Percentiles rank a stretch among this genome's conserved stretches.
Evolutionary conservation across 2,797 vertebrate genomes (phyloP).

Genomic region (Rhodeus uyekii): DNA sequence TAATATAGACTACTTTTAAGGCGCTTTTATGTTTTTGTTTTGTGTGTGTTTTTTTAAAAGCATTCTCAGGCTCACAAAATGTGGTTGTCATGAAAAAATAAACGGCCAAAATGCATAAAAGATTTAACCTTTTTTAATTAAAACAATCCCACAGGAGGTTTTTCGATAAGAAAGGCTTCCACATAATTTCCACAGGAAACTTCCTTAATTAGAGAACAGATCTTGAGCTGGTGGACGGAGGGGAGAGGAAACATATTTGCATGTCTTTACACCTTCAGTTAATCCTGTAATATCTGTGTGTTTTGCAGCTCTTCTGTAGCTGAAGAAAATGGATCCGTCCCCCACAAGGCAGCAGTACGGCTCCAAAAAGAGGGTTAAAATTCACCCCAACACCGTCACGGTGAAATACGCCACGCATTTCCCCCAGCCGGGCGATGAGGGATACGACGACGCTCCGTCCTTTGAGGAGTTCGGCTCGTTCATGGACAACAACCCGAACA

Average conservation of each 20-base stretch:
- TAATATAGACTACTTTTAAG: background rate
- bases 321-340: conserved; percentile 83
- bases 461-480: conserved; percentile 88
- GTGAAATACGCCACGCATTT: conserved; percentile 96
- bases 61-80: too few relatives aligned
- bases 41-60: too few relatives aligned
- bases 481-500: conserved; percentile 86
- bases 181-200: too few relatives aligned
- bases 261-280: background rate
- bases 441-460: conserved; percentile 86
- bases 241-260: background rate
- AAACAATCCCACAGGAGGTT: too few relatives aligned
- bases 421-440: conserved; percentile 93
- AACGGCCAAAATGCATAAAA: too few relatives aligned
- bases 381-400: conserved; percentile 93
- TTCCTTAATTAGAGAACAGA: too few relatives aligned
- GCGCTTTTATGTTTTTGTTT: background rate
- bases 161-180: too few relatives aligned
- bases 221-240: too few relatives aligned
- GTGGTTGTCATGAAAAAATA: too few relatives aligned
- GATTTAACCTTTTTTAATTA: too few relatives aligned
- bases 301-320: conserved; percentile 59
- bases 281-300: conserved; percentile 36
- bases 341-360: conserved; percentile 81
- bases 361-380: conserved; percentile 95